Evolutionary conservation across 2,888 invertebrate species (phyloP).

Genomic region (Mesorhabditis spiculigera): DNA sequence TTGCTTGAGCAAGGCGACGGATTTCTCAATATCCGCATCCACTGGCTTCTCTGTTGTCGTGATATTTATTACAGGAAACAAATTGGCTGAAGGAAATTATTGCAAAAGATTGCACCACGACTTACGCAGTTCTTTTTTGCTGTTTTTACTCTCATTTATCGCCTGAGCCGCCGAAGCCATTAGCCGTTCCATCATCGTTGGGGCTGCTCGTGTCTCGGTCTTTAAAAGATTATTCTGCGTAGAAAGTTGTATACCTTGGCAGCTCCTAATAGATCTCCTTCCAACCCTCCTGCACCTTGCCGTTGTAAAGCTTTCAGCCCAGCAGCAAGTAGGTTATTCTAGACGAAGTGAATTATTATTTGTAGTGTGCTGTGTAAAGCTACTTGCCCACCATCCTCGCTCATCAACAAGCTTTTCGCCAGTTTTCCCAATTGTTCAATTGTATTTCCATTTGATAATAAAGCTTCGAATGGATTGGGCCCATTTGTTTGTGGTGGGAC

Average conservation of each 20-base stretch:
- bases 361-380: slow-evolving; percentile 7
- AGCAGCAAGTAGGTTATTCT: slow-evolving; percentile 5
- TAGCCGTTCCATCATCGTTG: slow-evolving; percentile 15
- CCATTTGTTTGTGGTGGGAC: neutral
- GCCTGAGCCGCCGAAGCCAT: slow-evolving; percentile 11
- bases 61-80: neutral
- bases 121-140: neutral
- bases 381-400: slow-evolving; percentile 22
- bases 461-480: slow-evolving; percentile 19
- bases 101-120: neutral
- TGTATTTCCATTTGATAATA: slow-evolving; percentile 24
- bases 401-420: slow-evolving; percentile 46
- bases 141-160: neutral
- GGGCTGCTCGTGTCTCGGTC: slow-evolving; percentile 8
- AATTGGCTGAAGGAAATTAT: slow-evolving; percentile 9
- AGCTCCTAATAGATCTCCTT: neutral
- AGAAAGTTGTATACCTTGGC: neutral
- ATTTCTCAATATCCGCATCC: neutral
- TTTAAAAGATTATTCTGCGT: neutral
- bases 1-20: slow-evolving; percentile 15
- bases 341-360: slow-evolving; percentile 13
- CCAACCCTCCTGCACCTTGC: slow-evolving; percentile 27
- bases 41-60: neutral
- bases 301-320: neutral
- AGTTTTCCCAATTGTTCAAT: slow-evolving; percentile 43